Evolutionary conservation across 2,113 vertebrate species (phyloP).

Genomic region (Caloenas nicobarica): DNA sequence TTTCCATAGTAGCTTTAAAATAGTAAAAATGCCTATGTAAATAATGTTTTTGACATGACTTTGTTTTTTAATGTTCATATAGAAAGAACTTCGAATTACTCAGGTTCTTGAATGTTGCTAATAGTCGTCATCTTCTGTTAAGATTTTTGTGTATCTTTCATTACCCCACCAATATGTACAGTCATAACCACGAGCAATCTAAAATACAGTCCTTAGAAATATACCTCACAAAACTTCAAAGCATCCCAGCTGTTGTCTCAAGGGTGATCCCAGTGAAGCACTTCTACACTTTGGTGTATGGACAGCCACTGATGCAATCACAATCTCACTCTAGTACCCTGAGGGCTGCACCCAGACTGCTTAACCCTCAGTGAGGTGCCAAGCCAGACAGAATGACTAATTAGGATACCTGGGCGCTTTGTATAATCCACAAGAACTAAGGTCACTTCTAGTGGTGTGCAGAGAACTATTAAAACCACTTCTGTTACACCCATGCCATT

Average conservation of each 20-base stretch:
- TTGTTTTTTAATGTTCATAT: not conserved
- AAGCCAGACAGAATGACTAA: not conserved
- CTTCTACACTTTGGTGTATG: fast-evolving
- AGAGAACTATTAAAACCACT: not conserved
- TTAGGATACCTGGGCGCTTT: fast-evolving
- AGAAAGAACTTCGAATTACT: not conserved
- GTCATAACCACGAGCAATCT: not conserved
- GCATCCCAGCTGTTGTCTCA: not conserved
- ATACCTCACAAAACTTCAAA: not conserved
- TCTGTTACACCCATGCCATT: not conserved
- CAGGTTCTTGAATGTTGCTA: not conserved
- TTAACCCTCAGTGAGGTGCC: not conserved
- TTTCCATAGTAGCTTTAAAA: not conserved
- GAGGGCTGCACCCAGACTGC: not conserved
- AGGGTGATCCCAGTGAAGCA: not conserved
- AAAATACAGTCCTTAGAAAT: not conserved
- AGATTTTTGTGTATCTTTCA: not conserved
- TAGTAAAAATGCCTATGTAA: not conserved
- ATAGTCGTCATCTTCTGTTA: not conserved
- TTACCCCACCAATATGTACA: not conserved
- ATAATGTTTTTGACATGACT: not conserved
- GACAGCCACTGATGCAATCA: not conserved
- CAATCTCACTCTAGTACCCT: not conserved
- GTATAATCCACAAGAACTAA: not conserved
- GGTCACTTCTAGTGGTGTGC: not conserved